Base-by-base conservation (phyloP, 2,113 vertebrate species). In the Dasyurus viverrinus region DNA sequence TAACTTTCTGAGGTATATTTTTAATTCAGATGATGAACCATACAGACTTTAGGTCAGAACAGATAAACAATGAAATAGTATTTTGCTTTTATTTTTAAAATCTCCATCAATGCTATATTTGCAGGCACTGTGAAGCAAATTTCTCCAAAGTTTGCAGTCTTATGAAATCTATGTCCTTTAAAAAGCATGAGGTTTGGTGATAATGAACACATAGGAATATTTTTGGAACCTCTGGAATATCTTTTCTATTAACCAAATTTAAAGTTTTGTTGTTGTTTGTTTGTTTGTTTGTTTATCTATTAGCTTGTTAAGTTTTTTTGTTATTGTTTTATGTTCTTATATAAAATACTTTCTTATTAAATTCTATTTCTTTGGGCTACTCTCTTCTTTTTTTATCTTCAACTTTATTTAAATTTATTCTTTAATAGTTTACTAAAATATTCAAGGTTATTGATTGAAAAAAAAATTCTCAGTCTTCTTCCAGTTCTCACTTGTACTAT, bases 31-130 rank as follows among this genome's bases (percentile, higher is more conserved):
- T 22, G 16, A 42, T 22, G 16, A 42, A 16, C 8, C 36, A 23
- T 23, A 0, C 68, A 23, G n/a, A 84, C 0, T 42, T n/a, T 0
- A 42, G 68, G 2, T 0, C 5, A 42, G 0, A 42, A 42, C 16
- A 68, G 11, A 68, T 36, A 36, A 42, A 84, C 0, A 84, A 42
- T 84, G 68, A 42, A 42, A 84, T 76, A n/a, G 6, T 8, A 1
- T 84, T 84, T 84, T 42, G 42, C 0, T 84, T 84, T 84, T 8
- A 84, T 42, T 42, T 84, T 84, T 14, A 23, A 84, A 84, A 22
- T 84, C 2, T 5, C 2, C 4, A 36, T 16, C n/a, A 42, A 19
- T 76, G 60, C 36, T 23, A 42, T 42, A 84, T 42, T n/a, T 8
- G 14, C n/a, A n/a, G n/a, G n/a, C n/a, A n/a, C n/a, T n/a, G n/a